Base-by-base conservation (phyloP, 2,888 invertebrate genomes). In the Aleiodes alternator region DNA sequence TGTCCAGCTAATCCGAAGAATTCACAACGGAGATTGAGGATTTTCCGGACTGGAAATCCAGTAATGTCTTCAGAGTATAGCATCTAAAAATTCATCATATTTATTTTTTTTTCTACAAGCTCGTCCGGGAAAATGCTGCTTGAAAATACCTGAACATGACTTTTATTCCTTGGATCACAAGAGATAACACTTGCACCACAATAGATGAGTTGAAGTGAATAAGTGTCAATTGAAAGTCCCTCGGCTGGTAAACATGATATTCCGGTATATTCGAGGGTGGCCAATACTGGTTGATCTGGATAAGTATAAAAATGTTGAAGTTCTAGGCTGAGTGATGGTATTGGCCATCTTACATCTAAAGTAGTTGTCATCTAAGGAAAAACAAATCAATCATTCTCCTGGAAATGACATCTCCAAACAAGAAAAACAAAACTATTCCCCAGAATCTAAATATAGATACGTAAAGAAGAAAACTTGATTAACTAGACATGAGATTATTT, bases 311-410 rank as follows among this genome's bases (percentile, higher is more conserved):
- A 93, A 82, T 93, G 93, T 83, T 95, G 94, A 4, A 95, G 95
- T 74, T 94, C 94, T 68, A 96, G 91, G 69, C 93, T 92, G 81
- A 96, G 88, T 78, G 92, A 92, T 0, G 95, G 95, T 76, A 92
- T 92, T 6, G 96, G 96, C 96, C 96, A 96, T 89, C 94, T 92
- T 6, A 96, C 96, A 83, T 96, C 95, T 83, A 96, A 91, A 76
- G 93, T 77, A 89, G 84, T 84, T 79, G 82, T 85, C 78, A 85
- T 84, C 87, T 87, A 68, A 4, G 56, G 72, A 73, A 11, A 51
- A 70, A 2, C 7, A 55, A 43, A n/a, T n/a, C n/a, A 6, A 38
- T 29, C 9, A 56, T 50, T 50, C 12, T 55, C 7, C 38, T n/a
- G 9, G 23, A 11, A 14, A 4, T 29, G 53, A 31, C 31, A 31